These are phyloP conservation scores for Hedychridium roseum DNA, from an alignment of 2,888 invertebrate genomes.

Conservation along the genomic window DNA sequence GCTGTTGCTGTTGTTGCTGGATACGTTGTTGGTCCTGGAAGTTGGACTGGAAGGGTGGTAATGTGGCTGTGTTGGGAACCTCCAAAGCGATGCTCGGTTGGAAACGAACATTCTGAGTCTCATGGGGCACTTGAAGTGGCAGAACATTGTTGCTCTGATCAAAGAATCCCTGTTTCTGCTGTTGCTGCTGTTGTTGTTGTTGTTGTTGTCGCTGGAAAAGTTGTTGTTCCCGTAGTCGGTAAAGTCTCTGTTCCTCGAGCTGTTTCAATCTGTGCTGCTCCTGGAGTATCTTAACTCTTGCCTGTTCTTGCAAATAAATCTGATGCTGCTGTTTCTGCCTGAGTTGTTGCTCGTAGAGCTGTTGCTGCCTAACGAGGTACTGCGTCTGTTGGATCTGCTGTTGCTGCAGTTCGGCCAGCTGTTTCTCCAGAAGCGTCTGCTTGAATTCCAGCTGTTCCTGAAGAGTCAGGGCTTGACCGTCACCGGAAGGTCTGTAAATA, in stretches of 20 bases:
- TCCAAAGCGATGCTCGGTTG: constrained; percentile 56
- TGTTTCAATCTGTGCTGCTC: constrained; percentile 44
- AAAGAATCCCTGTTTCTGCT: constrained; percentile 35
- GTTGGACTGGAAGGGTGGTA: constrained; percentile 44
- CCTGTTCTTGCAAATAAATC: constrained; percentile 48
- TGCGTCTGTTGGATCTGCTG: constrained; percentile 77
- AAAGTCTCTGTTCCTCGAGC: constrained; percentile 45
- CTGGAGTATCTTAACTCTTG: constrained; percentile 46
- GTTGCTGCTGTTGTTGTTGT: constrained; percentile 37
- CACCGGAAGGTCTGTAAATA: constrained; percentile 68
- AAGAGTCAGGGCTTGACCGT: constrained; percentile 54
- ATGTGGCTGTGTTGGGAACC: constrained; percentile 45
- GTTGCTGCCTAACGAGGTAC: constrained; percentile 72
- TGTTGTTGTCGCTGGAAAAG: constrained; percentile 8
- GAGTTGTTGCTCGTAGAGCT: constrained; percentile 68
- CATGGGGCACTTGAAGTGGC: constrained; percentile 40
- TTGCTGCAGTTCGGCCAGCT: constrained; percentile 72
- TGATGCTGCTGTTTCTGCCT: constrained; percentile 57
- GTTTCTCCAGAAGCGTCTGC: constrained; percentile 75
- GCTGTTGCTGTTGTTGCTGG: constrained; percentile 54
- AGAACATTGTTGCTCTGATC: constrained; percentile 43
- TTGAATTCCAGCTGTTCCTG: constrained; percentile 70
- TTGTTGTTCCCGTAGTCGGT: constrained; percentile 59
- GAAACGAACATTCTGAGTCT: constrained; percentile 41
- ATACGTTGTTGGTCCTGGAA: constrained; percentile 42